These are phyloP conservation scores for Gorsachius goisagi DNA, from an alignment of 2,113 vertebrate genomes.

Conservation along the genomic window DNA sequence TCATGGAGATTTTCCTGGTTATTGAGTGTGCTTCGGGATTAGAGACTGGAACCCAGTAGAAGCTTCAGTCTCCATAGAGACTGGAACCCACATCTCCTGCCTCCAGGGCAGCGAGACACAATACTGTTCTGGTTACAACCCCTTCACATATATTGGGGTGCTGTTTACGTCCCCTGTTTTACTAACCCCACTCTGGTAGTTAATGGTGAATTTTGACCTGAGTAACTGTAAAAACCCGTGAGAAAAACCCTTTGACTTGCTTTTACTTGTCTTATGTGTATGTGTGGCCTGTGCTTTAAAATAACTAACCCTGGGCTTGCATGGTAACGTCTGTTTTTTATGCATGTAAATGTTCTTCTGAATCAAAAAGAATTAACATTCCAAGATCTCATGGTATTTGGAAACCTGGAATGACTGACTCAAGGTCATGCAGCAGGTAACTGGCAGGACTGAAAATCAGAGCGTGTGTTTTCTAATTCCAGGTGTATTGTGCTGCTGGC, in stretches of 20 bases:
- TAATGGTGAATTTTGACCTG: background rate
- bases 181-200: background rate
- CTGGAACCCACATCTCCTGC: background rate
- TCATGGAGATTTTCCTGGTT: background rate
- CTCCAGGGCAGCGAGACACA: background rate
- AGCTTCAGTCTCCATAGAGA: background rate
- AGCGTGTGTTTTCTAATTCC: background rate
- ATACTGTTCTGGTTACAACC: background rate
- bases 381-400: background rate
- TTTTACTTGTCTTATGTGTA: background rate
- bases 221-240: background rate
- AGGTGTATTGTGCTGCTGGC: accelerated
- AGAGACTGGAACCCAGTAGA: background rate
- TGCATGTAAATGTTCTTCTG: background rate
- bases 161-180: background rate
- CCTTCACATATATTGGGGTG: background rate
- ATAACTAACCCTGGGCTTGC: background rate
- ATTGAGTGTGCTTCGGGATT: background rate
- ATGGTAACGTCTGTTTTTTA: background rate
- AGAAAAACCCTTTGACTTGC: background rate
- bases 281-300: background rate
- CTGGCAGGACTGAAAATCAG: background rate
- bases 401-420: background rate
- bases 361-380: background rate
- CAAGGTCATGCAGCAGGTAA: background rate